phyloP scores from a whole-genome alignment of 2,113 vertebrate genomes.

The Macrotus californicus region DNA sequence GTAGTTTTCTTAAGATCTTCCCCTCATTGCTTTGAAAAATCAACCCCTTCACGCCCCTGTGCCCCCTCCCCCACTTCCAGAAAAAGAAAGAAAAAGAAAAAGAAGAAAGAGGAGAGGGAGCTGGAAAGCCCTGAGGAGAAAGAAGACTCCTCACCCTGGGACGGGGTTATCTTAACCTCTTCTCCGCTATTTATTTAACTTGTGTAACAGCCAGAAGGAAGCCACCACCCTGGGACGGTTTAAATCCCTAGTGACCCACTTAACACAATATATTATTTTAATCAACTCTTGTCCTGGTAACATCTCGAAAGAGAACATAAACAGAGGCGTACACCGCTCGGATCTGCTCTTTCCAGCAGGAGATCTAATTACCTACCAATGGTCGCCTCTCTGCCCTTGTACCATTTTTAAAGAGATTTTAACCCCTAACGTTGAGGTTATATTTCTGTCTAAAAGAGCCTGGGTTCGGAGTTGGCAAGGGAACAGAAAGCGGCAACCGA shows the following conservation, averaged over 20 bases:
- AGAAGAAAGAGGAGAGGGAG: background rate
- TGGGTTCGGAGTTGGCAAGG: background rate
- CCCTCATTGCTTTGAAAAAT: conserved; percentile 31
- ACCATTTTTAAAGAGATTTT: conserved; percentile 34
- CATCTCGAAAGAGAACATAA: conserved; percentile 60
- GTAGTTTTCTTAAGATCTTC: conserved; percentile 30
- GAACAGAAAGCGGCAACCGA: background rate
- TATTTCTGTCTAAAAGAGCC: conserved; percentile 27
- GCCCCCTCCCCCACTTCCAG: background rate
- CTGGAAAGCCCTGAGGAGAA: conserved; percentile 34
- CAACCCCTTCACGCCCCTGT: background rate
- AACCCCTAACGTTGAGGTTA: conserved; percentile 31
- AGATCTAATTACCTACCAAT: conserved; percentile 49
- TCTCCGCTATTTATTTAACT: conserved; percentile 67
- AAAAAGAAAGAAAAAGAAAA: too few relatives aligned
- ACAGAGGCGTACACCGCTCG: conserved; percentile 37
- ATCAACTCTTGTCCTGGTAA: conserved; percentile 58
- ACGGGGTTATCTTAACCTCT: conserved; percentile 65
- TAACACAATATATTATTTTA: conserved; percentile 62
- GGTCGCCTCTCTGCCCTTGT: conserved; percentile 38
- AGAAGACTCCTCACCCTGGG: conserved; percentile 41
- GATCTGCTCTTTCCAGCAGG: conserved; percentile 41
- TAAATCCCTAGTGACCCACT: conserved; percentile 57
- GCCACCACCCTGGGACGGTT: conserved; percentile 32
- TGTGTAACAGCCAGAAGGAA: conserved; percentile 53